Base-by-base conservation (phyloP, 2,113 vertebrate species). In the Myotis lucifugus region DNA sequence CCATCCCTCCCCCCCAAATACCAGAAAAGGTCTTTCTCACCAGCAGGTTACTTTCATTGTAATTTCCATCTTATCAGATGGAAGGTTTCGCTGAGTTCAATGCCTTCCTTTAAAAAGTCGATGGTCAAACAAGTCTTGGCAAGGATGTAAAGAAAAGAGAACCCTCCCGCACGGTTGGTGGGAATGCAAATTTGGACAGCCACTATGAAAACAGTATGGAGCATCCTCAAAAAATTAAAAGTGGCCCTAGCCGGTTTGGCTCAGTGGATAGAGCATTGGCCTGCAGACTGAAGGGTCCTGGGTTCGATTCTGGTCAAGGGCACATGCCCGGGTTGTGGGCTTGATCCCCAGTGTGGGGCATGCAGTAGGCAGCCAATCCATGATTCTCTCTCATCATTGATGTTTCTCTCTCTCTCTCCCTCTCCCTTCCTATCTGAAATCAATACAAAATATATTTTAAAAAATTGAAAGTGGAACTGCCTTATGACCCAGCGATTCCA, bases 61-160 rank as follows among this genome's bases (percentile, higher is more conserved):
- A 21, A 29, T 81, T 90, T 73, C 8, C 77, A 1, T 77, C 48
- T 92, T 88, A 48, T 27, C 77, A 79, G 87, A 87, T 32, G 56
- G 56, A 72, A 61, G 27, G 18, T 59, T n/a, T 56, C 46, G 59
- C 66, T 83, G 54, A 90, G 32, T 50, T 52, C 72, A 42, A 3
- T 87, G 85, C 5, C 37, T 95, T 64, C 14, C 77, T 93, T 95
- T 90, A 29, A 76, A 76, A 76, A 76, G 27, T 19, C 50, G 73
- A 48, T 76, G 42, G 50, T 76, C 73, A 76, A 50, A 76, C 46
- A 76, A 76, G 73, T 76, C 46, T 50, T 50, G 8, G 46, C 73
- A 76, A 50, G 46, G 46, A 76, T 76, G 29, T 48, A 76, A 76
- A 76, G 46, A 32, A 76, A 76, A 32, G 73, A 76, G 27, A 76